Base-by-base conservation (phyloP, 2,113 vertebrate genomes). In the Leuciscus idus region DNA sequence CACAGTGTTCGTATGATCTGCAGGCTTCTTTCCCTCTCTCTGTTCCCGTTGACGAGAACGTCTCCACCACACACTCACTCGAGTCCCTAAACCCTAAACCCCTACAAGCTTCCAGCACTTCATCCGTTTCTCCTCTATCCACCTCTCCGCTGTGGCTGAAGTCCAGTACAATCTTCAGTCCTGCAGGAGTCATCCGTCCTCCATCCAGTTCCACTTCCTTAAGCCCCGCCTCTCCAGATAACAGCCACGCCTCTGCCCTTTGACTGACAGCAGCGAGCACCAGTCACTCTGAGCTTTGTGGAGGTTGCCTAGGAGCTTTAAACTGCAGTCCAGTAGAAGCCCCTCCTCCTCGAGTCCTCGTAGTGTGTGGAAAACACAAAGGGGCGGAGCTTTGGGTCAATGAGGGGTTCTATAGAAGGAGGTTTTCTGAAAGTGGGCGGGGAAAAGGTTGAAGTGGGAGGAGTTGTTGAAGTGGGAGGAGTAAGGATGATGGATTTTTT, bases 141-240 rank as follows among this genome's bases (percentile, higher is more conserved):
- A 57, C 8, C 2, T 87, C 48, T 17, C 95, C 95, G 5, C 83
- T 87, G 0, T 96, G 96, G 64, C 95, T 94, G 1, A 96, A 96
- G 84, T 93, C 83, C 36, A 96, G 85, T 57, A 95, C 82, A 15
- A 93, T 91, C 66, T 94, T 89, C 88, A 94, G 91, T 85, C 92
- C 92, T 28, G 36, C 3, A 4, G 80, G 75, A 6, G 89, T 87
- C 48, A 88, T 1, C 11, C 55, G 12, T 36, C 26, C 64, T 83
- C 80, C 73, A 50, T 17, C 19, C 36, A 81, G 17, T 33, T 82
- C 48, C 19, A 86, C 64, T 43, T 86, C 10, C 8, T 66, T 64
- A 43, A 90, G 9, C 72, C 36, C 28, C 55, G 28, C 74, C 68
- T 86, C 57, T 39, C 36, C 50, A 3, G 64, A 0, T 1, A 19